Evolutionary conservation across 2,888 invertebrate genomes (phyloP), one percentile per base, ranked within the genome.

Genomic region (Ernsta delagoae): DNA sequence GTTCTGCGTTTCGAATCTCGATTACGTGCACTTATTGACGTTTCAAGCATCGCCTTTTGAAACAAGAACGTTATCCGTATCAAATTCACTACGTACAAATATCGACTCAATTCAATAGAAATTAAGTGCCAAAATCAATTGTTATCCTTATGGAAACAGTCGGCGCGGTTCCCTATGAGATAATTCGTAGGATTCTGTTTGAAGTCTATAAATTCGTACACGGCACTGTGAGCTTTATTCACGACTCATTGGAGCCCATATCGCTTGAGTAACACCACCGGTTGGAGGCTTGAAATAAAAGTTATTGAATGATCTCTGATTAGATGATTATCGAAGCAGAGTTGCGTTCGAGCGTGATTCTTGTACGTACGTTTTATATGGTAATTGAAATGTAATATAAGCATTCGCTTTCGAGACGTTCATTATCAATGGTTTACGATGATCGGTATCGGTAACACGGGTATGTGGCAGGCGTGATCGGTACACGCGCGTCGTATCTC

Each of bases 321-420:
- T 88, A 93, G 92, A 94, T 94, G 90, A 94, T 94, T 93, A 92
- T 94, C 92, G 83, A 79, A 80, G 80, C 83, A 83, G 84, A 87
- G 83, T 83, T 88, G 88, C 85, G 85, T 86, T 87, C 81, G 81
- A 79, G 81, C 84, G 84, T 80, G 82, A 81, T 81, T 83, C 84
- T 61, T 59, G 66, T 66, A 65, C 76, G 83, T 85, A 90, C 87
- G 87, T 90, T 92, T 88, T 89, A 88, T 92, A 90, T 92, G 90
- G 88, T 93, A 90, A 92, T 92, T 90, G 91, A 91, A 91, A 90
- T 88, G 89, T 90, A 88, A 88, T 90, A 88, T 87, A 88, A 87
- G 85, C 85, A 85, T 87, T 87, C 78, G 84, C 81, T 85, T 85
- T 85, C 81, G 81, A 83, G 78, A 74, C 74, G 83, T 86, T 85